Evolutionary conservation across 1,140 invertebrate genomes (phyloP).

Genomic region (Apis laboriosa): DNA sequence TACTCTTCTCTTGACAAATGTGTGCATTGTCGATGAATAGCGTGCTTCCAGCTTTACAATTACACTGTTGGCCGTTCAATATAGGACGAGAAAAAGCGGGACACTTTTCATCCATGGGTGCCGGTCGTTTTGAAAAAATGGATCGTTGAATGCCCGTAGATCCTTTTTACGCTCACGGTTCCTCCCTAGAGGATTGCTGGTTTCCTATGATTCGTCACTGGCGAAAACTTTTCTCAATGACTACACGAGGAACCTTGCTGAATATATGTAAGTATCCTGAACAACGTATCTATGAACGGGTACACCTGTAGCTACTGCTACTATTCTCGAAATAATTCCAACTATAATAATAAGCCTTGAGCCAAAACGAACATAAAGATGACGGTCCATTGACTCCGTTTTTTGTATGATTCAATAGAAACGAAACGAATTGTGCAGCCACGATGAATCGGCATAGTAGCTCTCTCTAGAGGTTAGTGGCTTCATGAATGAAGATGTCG

Average conservation of each 20-base stretch:
- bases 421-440: constrained; percentile 52
- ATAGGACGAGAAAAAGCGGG: neutral
- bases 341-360: constrained; percentile 48
- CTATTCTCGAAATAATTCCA: constrained; percentile 43
- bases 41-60: constrained; percentile 56
- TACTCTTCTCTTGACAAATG: constrained; percentile 65
- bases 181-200: constrained; percentile 17
- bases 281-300: constrained; percentile 37
- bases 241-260: constrained; percentile 7
- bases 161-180: constrained; percentile 18
- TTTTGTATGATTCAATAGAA: constrained; percentile 42
- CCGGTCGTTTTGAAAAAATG: constrained; percentile 2
- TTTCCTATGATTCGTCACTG: constrained; percentile 54
- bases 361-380: constrained; percentile 36
- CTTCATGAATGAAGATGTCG: constrained; percentile 52
- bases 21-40: constrained; percentile 53
- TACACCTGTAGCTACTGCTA: constrained; percentile 48
- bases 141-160: neutral
- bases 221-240: constrained; percentile 44
- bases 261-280: neutral
- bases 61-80: constrained; percentile 45
- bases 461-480: neutral
- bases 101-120: constrained; percentile 23
- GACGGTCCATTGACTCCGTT: constrained; percentile 59
- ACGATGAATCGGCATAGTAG: constrained; percentile 45